Conservation (phyloP, 2,797 vertebrate genomes). For the Propithecus deckenii region DNA sequence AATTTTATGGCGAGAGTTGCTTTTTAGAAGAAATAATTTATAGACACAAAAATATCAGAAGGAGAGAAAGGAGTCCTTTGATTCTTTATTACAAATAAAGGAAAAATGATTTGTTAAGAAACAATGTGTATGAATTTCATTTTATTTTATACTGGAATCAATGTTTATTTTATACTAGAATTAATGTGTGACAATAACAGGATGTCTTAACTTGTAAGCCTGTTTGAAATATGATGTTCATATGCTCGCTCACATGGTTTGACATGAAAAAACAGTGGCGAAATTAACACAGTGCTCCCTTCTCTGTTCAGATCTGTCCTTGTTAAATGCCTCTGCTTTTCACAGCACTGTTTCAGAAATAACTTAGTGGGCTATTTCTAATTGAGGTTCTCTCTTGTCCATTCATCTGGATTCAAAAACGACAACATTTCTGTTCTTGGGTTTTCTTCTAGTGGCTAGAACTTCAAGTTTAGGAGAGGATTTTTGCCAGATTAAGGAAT, state of each 20-base stretch:
- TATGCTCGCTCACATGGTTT: neutral
- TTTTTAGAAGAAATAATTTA: constrained; percentile 38
- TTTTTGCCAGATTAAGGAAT: constrained; percentile 51
- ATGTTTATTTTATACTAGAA: constrained; percentile 32
- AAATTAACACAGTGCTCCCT: neutral
- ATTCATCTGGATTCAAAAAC: constrained; percentile 20
- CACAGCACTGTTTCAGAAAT: neutral
- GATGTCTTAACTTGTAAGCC: neutral
- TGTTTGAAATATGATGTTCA: neutral
- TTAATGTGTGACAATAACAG: neutral
- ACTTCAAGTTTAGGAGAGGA: constrained; percentile 34
- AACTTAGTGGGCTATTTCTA: neutral
- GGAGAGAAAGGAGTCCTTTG: neutral
- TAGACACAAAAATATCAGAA: neutral
- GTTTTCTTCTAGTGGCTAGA: constrained; percentile 52
- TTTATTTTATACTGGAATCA: constrained; percentile 1
- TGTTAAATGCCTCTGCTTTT: neutral
- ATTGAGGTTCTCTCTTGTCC: neutral
- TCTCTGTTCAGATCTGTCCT: neutral
- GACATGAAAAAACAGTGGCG: neutral
- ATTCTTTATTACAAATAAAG: constrained; percentile 19
- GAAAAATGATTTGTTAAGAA: constrained; percentile 43
- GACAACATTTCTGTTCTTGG: constrained; percentile 26
- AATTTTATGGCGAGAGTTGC: neutral
- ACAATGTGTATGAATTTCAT: neutral